Evolutionary conservation across 1,140 invertebrate genomes (phyloP), one percentile per base, ranked within the genome.

Genomic region (Aplysia californica): DNA sequence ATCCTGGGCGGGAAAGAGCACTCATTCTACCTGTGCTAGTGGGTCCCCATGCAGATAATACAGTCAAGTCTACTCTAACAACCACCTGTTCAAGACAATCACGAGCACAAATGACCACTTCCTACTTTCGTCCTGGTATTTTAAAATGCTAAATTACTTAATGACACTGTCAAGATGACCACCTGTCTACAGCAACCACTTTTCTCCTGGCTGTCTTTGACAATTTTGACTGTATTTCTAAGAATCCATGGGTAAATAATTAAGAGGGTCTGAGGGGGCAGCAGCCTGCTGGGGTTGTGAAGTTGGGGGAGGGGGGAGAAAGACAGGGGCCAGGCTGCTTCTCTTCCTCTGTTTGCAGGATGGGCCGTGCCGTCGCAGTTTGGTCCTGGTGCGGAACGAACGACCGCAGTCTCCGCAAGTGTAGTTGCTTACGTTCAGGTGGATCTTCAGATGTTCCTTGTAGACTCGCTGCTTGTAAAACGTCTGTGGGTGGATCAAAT

Each of bases 321-420:
- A 36, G 1, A 59, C 5, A 44, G 67, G 21, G 36, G 35, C n/a
- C 6, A 31, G 67, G 33, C 10, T 61, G 58, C 6, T 29, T 10
- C 29, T 61, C 31, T 80, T 71, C 23, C 50, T 66, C 36, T 71
- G 77, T 39, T 82, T 83, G 73, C 85, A 85, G 29, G 77, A 77
- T 29, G 69, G 59, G 1, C 58, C 71, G 58, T 86, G 84, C 23
- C 84, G 69, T n/a, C 80, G 78, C 61, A 84, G 35, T 38, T 84
- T 81, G 58, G 75, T 81, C 50, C 82, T 84, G 44, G 80, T 82
- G 38, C 77, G 76, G 71, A 85, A 86, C 3, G 56, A 59, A 70
- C 84, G 83, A 26, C 89, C 87, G 86, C 92, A 92, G 64, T 88
- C 86, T 0, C 86, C 87, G 80, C 92, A 92, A 23, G 87, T 85